Percentiles rank a stretch among this genome's conserved stretches.
Conservation (phyloP, 2,113 vertebrate species). For the Romanogobio albipinnatus region DNA sequence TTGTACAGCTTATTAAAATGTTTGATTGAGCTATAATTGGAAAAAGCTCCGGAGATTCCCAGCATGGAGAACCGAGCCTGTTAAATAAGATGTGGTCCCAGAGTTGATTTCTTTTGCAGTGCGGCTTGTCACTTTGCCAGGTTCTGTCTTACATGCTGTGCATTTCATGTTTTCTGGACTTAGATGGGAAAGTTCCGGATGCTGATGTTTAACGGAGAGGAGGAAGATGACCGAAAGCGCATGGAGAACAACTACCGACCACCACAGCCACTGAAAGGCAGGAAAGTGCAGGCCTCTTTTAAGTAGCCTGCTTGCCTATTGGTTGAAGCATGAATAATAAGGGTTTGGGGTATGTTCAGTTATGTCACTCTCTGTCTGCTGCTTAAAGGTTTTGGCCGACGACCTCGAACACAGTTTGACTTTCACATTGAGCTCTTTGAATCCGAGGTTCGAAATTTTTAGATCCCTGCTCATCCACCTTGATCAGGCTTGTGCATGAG, state of each 20-base stretch:
- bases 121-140: not conserved
- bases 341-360: not conserved
- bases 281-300: slow-evolving; percentile 88
- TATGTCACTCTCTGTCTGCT: slow-evolving; percentile 17
- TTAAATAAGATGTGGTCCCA: slow-evolving; percentile 55
- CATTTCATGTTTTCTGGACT: not conserved
- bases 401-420: slow-evolving; percentile 23
- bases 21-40: slow-evolving; percentile 64
- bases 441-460: not conserved
- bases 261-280: slow-evolving; percentile 90
- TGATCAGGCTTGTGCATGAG: slow-evolving; percentile 56
- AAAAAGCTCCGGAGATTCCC: slow-evolving; percentile 60
- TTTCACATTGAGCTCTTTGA: slow-evolving; percentile 34
- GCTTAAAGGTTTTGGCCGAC: slow-evolving; percentile 31
- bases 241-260: slow-evolving; percentile 98
- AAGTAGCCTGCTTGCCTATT: slow-evolving; percentile 65
- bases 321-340: not conserved
- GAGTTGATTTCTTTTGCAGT: slow-evolving; percentile 60
- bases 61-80: slow-evolving; percentile 54
- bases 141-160: not conserved
- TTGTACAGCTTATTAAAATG: slow-evolving; percentile 63
- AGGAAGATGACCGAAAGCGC: slow-evolving; percentile 82
- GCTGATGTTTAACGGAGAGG: slow-evolving; percentile 84
- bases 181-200: slow-evolving; percentile 92
- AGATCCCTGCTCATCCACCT: slow-evolving; percentile 52